Evolutionary conservation across 1,140 invertebrate species (phyloP), one percentile per base, ranked within the genome.

Genomic region (Heliconius eleuchia): DNA sequence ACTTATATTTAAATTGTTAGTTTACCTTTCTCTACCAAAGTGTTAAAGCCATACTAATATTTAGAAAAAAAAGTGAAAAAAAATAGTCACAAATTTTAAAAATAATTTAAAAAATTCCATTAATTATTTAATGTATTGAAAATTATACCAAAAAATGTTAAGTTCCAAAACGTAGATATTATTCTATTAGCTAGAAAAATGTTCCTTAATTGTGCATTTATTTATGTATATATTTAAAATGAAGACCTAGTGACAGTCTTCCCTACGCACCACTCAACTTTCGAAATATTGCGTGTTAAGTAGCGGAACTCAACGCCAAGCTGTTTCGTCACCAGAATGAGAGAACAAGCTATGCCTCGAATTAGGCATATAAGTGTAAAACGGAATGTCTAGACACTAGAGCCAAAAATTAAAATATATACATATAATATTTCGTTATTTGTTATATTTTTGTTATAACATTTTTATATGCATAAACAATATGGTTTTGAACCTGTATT

Each of bases 121-220:
- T 30, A 46, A 74, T 74, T 52, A 46, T 34, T 23, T 23, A 52
- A 37, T 52, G 50, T 52, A 52, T 52, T 52, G 77, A 50, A 37
- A 66, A 76, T 70, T 77, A 72, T 71, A 57, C 76, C 76, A 77
- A 77, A 77, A 76, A 77, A 72, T 30, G 16, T 46, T 46, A 1
- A 30, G 55, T 66, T 66, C 60, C 60, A 66, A 30, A 66, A 66
- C 13, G 9, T 66, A 73, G 23, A 73, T 37, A 27, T 50, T 16
- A 46, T 73, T 73, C 37, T 73, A n/a, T 46, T 46, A 46, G 1
- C n/a, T 50, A 73, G 55, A 74, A 57, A 5, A 60, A 74, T 37
- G 50, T 57, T 74, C 52, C 73, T 66, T 30, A 13, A 30, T 66
- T 66, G 11, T 66, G 60, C 60, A 66, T 66, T 66, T 66, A 66